Evolutionary conservation across 2,113 vertebrate genomes (phyloP), one percentile per base, ranked within the genome.

Genomic region (Austrofundulus limnaeus): DNA sequence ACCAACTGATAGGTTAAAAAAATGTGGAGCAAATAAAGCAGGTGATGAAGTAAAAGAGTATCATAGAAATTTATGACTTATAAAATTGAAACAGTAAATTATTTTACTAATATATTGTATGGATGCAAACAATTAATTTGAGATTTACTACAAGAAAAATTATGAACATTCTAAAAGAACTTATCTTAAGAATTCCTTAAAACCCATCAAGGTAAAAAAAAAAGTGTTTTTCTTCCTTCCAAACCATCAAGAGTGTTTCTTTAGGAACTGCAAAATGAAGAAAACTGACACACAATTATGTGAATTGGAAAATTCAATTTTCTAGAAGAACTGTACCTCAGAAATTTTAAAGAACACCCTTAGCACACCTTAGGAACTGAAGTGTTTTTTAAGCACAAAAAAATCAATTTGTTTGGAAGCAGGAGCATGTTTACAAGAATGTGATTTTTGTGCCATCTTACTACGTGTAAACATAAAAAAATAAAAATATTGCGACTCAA

Each of bases 281-380:
- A n/a, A 10, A 50, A 39, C 57, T 47, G 23, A 47, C 50, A 58
- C 28, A 17, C 4, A 45, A 46, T 43, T 21, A 66, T 50, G 53
- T 37, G 10, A 20, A 42, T 47, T 61, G 39, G 39, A 70, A 72
- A 70, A 57, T 23, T 43, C 7, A 39, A 61, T 55, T 75, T 61
- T 51, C 48, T 47, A 23, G 4, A 55, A 47, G 25, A 46, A 24
- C 21, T 41, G 14, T 39, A 11, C 2, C n/a, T 37, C 25, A 10
- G 25, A 72, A 52, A 42, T 42, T 11, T 23, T 43, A 38, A 77
- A 13, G 19, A 37, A 60, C 41, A 25, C 23, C 19, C 58, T 13
- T 38, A 28, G 46, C 3, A 62, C 19, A 11, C 2, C 19, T 49
- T 3, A 52, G 16, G 6, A 1, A 2, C 57, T 31, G 28, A 63